phyloP scores from a whole-genome alignment of 2,113 vertebrate species.

The Anseranas semipalmata region DNA sequence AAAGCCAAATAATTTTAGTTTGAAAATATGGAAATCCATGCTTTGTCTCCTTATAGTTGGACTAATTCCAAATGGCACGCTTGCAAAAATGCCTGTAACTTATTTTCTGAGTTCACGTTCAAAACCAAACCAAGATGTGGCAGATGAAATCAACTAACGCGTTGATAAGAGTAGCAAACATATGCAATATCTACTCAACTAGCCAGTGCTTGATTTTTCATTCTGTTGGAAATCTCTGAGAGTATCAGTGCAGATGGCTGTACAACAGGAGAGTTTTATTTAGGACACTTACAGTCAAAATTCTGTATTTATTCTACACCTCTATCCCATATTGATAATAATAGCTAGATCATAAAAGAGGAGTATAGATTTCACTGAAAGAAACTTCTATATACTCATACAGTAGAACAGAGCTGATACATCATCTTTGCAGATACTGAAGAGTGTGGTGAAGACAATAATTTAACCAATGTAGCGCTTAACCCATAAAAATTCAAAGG shows the following conservation, averaged over 20 bases:
- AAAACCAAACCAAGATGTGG: not conserved
- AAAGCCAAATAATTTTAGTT: not conserved
- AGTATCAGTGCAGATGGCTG: not conserved
- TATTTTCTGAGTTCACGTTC: not conserved
- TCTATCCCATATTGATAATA: not conserved
- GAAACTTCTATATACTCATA: not conserved
- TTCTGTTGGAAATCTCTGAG: not conserved
- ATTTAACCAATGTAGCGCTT: not conserved
- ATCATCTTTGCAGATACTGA: not conserved
- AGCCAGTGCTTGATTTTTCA: not conserved
- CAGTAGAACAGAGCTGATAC: not conserved
- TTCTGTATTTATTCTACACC: not conserved
- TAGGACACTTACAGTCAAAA: not conserved
- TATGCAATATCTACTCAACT: not conserved
- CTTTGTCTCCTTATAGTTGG: not conserved
- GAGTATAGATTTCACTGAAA: not conserved
- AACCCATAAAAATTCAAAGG: not conserved
- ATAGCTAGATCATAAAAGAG: not conserved
- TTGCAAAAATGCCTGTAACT: not conserved
- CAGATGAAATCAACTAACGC: not conserved
- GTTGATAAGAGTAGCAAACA: not conserved
- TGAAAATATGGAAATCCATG: not conserved
- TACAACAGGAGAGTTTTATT: not conserved
- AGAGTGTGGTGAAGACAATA: not conserved
- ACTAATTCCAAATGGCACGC: not conserved